Evolutionary conservation across 2,113 vertebrate genomes (phyloP).

Genomic region (Empidonax traillii): DNA sequence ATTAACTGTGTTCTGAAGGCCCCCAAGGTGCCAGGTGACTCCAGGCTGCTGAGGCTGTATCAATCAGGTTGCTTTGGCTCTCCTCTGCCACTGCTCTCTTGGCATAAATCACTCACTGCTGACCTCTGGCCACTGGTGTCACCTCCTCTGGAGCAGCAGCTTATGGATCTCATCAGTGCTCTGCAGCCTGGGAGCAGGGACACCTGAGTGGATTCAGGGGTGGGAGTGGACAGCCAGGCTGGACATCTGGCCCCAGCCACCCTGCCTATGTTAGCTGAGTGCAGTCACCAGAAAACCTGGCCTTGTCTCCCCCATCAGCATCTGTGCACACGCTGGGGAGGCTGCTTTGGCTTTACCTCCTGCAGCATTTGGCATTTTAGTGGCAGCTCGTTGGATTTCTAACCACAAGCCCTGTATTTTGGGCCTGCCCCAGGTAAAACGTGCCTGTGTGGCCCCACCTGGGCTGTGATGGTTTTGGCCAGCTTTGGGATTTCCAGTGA

Average conservation of each 20-base stretch:
- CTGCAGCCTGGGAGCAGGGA: not conserved
- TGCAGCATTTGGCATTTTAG: not conserved
- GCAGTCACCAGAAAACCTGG: not conserved
- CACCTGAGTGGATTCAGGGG: not conserved
- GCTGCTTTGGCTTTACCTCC: not conserved
- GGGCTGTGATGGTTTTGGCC: not conserved
- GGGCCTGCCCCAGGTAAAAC: not conserved
- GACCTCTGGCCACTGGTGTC: not conserved
- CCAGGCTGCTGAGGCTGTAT: not conserved
- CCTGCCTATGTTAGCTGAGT: not conserved
- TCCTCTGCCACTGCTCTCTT: not conserved
- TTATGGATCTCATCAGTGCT: not conserved
- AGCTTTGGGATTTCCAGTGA: not conserved
- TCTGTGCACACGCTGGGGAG: not conserved
- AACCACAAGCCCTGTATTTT: not conserved
- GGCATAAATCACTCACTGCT: not conserved
- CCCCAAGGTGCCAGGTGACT: not conserved
- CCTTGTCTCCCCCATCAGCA: not conserved
- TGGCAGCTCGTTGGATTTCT: not conserved
- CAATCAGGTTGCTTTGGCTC: not conserved
- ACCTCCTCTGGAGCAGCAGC: not conserved
- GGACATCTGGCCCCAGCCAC: not conserved
- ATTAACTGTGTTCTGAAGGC: not conserved
- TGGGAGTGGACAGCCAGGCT: not conserved
- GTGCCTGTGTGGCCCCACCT: rapidly evolving